These are phyloP conservation scores for Lichenostomus cassidix DNA, from an alignment of 2,113 vertebrate species.

Conservation along the genomic window DNA sequence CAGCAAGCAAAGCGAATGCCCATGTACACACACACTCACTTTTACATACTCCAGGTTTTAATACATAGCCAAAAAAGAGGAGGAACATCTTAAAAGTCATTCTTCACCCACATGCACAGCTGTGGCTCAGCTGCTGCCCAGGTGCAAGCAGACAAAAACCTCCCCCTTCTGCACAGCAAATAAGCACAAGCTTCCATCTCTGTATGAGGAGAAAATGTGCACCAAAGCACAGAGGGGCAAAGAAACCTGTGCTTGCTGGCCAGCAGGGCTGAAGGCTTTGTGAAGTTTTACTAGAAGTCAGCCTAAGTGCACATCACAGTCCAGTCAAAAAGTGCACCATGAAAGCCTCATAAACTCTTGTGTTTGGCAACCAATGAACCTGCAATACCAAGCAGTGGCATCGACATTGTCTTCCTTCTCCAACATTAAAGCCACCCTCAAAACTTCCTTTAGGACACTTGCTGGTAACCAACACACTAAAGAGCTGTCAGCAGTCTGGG, in stretches of 20 bases:
- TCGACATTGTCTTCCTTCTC: not conserved
- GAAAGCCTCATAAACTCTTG: not conserved
- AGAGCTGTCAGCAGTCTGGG: not conserved
- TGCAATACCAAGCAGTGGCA: not conserved
- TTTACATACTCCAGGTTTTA: not conserved
- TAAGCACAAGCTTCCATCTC: not conserved
- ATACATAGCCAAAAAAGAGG: not conserved
- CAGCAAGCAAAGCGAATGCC: not conserved
- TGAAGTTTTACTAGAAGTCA: not conserved
- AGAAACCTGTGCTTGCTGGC: not conserved
- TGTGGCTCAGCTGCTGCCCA: slow-evolving; percentile 6
- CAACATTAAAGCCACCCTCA: not conserved
- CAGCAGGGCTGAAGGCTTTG: not conserved
- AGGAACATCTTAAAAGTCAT: not conserved
- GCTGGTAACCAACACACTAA: not conserved
- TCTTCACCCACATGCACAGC: not conserved
- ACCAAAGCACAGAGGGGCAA: not conserved
- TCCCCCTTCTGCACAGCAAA: not conserved
- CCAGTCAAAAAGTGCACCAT: accelerated
- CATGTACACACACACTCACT: not conserved
- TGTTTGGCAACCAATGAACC: not conserved
- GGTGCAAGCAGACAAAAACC: not conserved
- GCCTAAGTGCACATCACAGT: not conserved
- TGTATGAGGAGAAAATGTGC: not conserved
- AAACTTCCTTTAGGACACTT: not conserved